A percentile compares a stretch with the other conserved stretches of the same genome.
Evolutionary conservation across 2,113 vertebrate genomes (phyloP).

Genomic region (Oriolus oriolus): DNA sequence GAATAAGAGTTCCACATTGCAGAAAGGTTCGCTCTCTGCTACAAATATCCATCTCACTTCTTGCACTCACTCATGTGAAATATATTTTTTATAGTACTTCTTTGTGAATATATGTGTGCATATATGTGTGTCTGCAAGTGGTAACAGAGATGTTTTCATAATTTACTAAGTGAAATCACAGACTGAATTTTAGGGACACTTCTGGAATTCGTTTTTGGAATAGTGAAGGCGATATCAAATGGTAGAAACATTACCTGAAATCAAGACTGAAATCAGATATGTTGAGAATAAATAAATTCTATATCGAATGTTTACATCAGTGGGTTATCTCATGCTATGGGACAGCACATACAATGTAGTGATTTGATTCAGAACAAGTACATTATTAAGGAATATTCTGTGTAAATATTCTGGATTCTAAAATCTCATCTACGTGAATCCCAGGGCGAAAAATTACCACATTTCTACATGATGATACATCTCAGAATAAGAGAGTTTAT

Average conservation of each 20-base stretch:
- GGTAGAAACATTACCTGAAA: not conserved
- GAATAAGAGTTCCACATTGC: not conserved
- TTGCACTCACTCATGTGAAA: not conserved
- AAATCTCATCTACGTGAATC: not conserved
- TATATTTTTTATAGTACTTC: not conserved
- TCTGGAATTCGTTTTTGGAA: not conserved
- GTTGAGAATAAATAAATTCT: not conserved
- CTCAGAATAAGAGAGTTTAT: not conserved
- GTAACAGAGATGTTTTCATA: not conserved
- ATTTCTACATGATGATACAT: not conserved
- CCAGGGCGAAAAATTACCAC: not conserved
- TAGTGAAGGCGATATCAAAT: not conserved
- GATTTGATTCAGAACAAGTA: constrained; percentile 22
- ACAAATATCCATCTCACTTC: not conserved
- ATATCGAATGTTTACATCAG: not conserved
- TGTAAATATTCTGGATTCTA: not conserved
- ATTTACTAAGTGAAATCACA: not conserved
- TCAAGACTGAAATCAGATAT: not conserved
- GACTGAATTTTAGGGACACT: not conserved
- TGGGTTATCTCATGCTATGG: not conserved
- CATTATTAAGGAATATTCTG: not conserved
- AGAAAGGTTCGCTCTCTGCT: not conserved
- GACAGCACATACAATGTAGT: not conserved
- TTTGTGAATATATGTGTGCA: not conserved
- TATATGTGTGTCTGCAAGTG: not conserved